phyloP scores from a whole-genome alignment of 2,113 vertebrate species.

The Fukomys damarensis region DNA sequence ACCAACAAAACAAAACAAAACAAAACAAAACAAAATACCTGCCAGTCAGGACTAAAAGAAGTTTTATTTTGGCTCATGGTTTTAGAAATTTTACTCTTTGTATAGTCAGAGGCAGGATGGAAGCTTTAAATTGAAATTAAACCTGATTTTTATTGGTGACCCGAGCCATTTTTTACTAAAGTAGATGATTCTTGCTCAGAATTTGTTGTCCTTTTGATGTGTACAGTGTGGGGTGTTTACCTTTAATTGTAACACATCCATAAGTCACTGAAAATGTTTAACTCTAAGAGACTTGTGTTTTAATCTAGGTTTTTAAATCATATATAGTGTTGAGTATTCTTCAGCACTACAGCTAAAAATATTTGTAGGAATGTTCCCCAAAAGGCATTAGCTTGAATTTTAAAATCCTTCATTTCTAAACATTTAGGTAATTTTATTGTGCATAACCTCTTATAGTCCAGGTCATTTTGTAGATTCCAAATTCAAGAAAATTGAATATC shows the following conservation, averaged over 20 bases:
- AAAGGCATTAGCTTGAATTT: slow-evolving; percentile 84
- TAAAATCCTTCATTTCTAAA: slow-evolving; percentile 90
- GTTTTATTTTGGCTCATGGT: background rate
- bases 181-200: slow-evolving; percentile 6
- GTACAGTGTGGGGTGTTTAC: background rate
- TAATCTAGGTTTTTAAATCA: slow-evolving; percentile 5
- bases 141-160: background rate
- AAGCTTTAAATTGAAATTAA: slow-evolving; percentile 24
- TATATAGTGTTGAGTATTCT: background rate
- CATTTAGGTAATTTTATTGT: slow-evolving; percentile 91
- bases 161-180: background rate
- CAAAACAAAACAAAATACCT: too few relatives aligned
- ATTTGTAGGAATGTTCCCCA: slow-evolving; percentile 4
- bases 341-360: slow-evolving; percentile 27
- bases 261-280: background rate
- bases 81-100: background rate
- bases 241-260: background rate
- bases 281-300: background rate
- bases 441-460: slow-evolving; percentile 92
- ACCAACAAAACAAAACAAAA: too few relatives aligned
- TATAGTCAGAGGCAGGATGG: background rate
- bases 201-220: background rate
- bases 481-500: slow-evolving; percentile 91
- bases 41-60: background rate
- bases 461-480: slow-evolving; percentile 89